Conservation (phyloP, 2,888 invertebrate species). For the Drosophila kanekoi region DNA sequence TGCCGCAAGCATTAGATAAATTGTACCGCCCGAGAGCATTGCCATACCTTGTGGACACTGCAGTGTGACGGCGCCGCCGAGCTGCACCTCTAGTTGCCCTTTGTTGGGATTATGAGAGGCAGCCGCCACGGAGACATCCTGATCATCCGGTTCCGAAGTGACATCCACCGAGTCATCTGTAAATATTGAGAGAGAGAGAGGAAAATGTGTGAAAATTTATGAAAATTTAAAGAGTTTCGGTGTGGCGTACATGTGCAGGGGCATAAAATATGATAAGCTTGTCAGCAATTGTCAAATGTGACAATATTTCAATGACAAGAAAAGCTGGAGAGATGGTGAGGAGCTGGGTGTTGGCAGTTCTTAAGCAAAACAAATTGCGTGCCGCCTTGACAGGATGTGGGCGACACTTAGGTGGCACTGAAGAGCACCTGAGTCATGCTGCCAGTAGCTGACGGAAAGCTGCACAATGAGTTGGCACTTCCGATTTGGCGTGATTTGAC, state of each 20-base stretch:
- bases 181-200: slow-evolving; percentile 33
- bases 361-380: slow-evolving; percentile 71
- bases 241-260: slow-evolving; percentile 38
- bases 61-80: slow-evolving; percentile 94
- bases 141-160: slow-evolving; percentile 87
- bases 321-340: slow-evolving; percentile 1
- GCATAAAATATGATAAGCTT: slow-evolving; percentile 62
- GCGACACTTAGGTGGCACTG: slow-evolving; percentile 41
- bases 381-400: slow-evolving; percentile 39
- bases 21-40: not conserved
- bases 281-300: slow-evolving; percentile 75
- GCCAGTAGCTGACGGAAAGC: slow-evolving; percentile 2
- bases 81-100: slow-evolving; percentile 92
- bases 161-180: slow-evolving; percentile 86
- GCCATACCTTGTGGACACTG: slow-evolving; percentile 91
- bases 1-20: too few species aligned
- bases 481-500: slow-evolving; percentile 56
- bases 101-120: slow-evolving; percentile 85
- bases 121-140: slow-evolving; percentile 87
- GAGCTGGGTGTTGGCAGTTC: slow-evolving; percentile 19
- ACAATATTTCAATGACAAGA: slow-evolving; percentile 74
- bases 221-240: slow-evolving; percentile 31
- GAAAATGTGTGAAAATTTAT: slow-evolving; percentile 22
- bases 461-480: slow-evolving; percentile 72
- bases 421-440: slow-evolving; percentile 73